Base-by-base conservation (phyloP, 2,113 vertebrate genomes). In the Solea solea region DNA sequence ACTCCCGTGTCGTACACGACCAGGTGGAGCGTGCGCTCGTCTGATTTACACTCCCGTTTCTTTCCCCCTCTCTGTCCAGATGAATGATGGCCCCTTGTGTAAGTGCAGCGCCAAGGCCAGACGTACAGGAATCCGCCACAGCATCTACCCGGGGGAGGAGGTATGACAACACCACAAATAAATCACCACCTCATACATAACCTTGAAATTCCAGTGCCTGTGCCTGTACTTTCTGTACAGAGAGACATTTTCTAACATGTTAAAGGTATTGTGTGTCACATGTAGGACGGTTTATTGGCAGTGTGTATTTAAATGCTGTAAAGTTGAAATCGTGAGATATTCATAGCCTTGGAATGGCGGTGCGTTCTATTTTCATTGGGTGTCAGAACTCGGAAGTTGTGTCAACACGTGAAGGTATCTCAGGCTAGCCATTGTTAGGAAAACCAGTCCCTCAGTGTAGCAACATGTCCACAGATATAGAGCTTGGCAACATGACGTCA, bases 141-240 rank as follows among this genome's bases (percentile, higher is more conserved):
- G 97, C 93, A 99, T 99, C 91, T 99, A 99, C 90, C 98, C 98
- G 0, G 98, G 98, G 0, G 97, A 99, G 89, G 95, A 98, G 96
- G 98, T 98, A 92, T 21, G 84, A 74, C 81, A 55, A 1, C 41
- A 63, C 62, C 15, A 27, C 52, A 75, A 84, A 90, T 90, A 88
- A 86, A 91, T 89, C 89, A 88, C 78, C 68, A 76, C 49, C 73
- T 84, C 72, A 40, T 78, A 81, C 72, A 40, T 78, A 81, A 89
- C 86, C 88, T 89, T 87, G 67, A 83, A 67, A 72, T 72, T 81
- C 72, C 12, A 51, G 54, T 58, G 53, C 61, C 50, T 66, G 49
- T 77, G 68, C n/a, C n/a, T 66, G 81, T 41, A 57, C 69, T 68
- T 63, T 41, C 53, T 54, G 10, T 15, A 16, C 46, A 59, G 34